Evolutionary conservation across 2,888 invertebrate genomes (phyloP).

Genomic region (Rugalucina vietnamica): DNA sequence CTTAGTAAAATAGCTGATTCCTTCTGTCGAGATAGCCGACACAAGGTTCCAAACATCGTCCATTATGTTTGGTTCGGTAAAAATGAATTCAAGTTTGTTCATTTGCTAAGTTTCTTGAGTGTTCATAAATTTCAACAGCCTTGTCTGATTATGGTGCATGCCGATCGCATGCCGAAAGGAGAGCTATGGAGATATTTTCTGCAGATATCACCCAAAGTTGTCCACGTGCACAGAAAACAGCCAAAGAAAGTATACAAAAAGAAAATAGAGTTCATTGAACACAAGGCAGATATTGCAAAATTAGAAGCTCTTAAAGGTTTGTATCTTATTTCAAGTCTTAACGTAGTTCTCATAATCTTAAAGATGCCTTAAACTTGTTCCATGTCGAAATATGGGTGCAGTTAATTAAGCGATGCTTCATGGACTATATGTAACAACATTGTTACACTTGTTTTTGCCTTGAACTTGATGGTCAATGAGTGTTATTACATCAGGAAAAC

Average conservation of each 20-base stretch:
- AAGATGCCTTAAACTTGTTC: no score
- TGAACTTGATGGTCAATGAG: no score
- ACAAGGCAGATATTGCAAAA: constrained; percentile 73
- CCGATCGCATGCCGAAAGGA: constrained; percentile 67
- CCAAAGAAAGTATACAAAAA: constrained; percentile 67
- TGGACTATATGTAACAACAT: no score
- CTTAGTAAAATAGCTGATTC: constrained; percentile 52
- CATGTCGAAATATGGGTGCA: no score
- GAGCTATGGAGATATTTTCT: constrained; percentile 70
- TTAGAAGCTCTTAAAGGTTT: constrained; percentile 71
- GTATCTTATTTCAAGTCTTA: no score
- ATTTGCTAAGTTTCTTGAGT: constrained; percentile 73
- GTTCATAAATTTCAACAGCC: constrained; percentile 68
- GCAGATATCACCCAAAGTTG: constrained; percentile 63
- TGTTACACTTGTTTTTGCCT: no score
- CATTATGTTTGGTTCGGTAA: constrained; percentile 75
- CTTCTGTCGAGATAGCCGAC: constrained; percentile 45
- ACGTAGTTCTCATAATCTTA: no score
- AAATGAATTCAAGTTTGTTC: constrained; percentile 63
- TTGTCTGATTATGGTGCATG: constrained; percentile 74
- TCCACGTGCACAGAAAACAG: constrained; percentile 65
- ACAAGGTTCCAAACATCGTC: constrained; percentile 68
- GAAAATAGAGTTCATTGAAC: constrained; percentile 66
- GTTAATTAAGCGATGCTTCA: no score
- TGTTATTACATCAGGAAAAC: no score